These are phyloP conservation scores for Danionella cerebrum DNA, from an alignment of 2,113 vertebrate genomes.

Conservation along the genomic window DNA sequence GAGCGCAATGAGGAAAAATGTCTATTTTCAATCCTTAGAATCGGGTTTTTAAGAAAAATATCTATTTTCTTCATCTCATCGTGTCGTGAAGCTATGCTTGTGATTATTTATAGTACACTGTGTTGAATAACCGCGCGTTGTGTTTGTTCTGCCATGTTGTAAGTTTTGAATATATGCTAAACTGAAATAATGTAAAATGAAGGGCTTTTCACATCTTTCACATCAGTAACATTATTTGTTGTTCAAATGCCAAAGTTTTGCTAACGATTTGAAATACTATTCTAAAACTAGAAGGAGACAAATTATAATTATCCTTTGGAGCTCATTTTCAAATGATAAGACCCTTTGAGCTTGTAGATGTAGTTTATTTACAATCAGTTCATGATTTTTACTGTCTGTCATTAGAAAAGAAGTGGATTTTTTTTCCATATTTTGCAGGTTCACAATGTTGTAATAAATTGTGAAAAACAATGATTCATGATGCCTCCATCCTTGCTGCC, in stretches of 20 bases:
- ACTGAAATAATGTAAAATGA: neutral
- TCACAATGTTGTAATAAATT: slow-evolving; percentile 1
- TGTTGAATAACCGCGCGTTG: no score
- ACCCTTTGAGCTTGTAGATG: slow-evolving; percentile 9
- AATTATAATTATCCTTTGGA: no score
- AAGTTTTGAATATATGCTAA: no score
- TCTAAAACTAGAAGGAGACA: neutral
- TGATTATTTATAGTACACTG: slow-evolving; percentile 21
- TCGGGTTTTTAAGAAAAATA: slow-evolving; percentile 3
- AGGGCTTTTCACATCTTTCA: slow-evolving; percentile 24
- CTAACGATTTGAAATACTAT: neutral
- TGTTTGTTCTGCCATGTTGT: no score
- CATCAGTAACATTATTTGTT: neutral
- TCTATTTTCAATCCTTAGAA: slow-evolving; percentile 13
- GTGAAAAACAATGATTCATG: neutral
- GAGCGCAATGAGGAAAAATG: slow-evolving; percentile 20
- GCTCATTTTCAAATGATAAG: no score
- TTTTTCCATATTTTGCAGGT: neutral
- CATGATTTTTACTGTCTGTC: neutral
- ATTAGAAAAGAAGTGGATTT: neutral
- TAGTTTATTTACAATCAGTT: neutral
- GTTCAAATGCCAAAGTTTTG: slow-evolving; percentile 42
- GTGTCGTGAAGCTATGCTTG: neutral
- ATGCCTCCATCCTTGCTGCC: slow-evolving; percentile 37
- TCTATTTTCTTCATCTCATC: slow-evolving; percentile 15